phyloP scores from a whole-genome alignment of 1,140 invertebrate species.

The Phymastichus coffea region DNA sequence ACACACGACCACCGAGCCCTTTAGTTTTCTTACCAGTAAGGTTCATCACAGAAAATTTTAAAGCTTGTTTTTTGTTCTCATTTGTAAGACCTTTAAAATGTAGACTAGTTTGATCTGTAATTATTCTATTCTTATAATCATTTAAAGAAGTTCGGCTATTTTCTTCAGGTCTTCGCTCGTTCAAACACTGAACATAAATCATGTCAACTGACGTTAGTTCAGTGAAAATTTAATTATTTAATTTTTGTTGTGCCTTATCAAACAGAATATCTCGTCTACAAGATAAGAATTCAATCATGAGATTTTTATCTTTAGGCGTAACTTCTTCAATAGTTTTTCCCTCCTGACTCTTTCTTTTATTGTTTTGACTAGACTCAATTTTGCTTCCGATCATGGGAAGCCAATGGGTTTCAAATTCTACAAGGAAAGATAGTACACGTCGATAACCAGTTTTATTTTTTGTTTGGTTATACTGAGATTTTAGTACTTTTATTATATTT shows the following conservation, averaged over 20 bases:
- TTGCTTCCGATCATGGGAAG: neutral
- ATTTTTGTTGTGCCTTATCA: neutral
- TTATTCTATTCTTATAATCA: neutral
- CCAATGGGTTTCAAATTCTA: neutral
- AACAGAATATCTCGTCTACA: neutral
- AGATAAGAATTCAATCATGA: neutral
- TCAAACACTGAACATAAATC: neutral
- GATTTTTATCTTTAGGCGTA: neutral
- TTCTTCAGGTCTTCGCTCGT: neutral
- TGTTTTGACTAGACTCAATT: neutral
- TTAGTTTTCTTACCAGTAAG: neutral
- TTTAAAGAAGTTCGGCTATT: neutral
- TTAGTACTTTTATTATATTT: neutral
- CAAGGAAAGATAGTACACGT: neutral
- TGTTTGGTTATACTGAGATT: neutral
- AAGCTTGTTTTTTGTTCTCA: neutral
- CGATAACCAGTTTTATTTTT: neutral
- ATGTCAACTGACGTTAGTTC: neutral
- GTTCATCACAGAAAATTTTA: neutral
- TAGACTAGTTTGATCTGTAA: neutral
- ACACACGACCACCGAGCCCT: neutral
- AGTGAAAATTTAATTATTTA: neutral
- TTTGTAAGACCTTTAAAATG: neutral
- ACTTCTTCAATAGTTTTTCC: slow-evolving; percentile 3
- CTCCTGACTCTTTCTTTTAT: neutral